phyloP scores from a whole-genome alignment of 2,797 vertebrate genomes.

The Sylvilagus floridanus region DNA sequence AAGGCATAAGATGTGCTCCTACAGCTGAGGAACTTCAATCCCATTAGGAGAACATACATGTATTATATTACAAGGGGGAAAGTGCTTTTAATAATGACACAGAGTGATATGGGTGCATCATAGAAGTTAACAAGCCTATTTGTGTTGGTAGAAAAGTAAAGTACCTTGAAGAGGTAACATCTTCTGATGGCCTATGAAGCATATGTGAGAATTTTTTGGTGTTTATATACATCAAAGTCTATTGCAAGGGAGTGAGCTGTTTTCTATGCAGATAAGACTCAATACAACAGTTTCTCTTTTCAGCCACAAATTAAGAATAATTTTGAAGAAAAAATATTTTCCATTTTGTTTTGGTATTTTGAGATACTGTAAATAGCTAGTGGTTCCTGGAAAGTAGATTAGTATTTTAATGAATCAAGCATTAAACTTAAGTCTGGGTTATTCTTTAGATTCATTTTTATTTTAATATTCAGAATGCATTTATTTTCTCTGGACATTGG shows the following conservation, averaged over 20 bases:
- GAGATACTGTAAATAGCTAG: neutral
- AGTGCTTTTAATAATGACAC: neutral
- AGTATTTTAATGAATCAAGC: too few relatives aligned
- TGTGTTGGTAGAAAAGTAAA: neutral
- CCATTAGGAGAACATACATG: neutral
- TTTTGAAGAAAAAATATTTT: slow-evolving; percentile 1
- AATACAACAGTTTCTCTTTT: neutral
- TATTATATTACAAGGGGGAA: neutral
- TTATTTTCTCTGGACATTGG: too few relatives aligned
- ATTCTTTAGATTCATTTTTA: too few relatives aligned
- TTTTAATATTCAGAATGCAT: too few relatives aligned
- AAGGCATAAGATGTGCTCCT: too few relatives aligned
- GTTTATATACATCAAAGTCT: neutral
- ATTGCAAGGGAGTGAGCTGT: neutral
- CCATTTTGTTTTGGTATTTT: neutral
- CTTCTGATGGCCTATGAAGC: neutral
- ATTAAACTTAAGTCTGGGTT: too few relatives aligned
- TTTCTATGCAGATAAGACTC: neutral
- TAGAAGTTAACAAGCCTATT: neutral
- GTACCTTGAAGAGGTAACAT: neutral
- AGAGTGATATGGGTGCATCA: neutral
- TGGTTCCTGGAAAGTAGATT: neutral
- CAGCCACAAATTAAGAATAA: neutral
- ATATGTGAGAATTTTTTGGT: neutral
- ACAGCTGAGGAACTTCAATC: neutral